phyloP scores from a whole-genome alignment of 2,113 vertebrate species.

The Phoenicopterus ruber region DNA sequence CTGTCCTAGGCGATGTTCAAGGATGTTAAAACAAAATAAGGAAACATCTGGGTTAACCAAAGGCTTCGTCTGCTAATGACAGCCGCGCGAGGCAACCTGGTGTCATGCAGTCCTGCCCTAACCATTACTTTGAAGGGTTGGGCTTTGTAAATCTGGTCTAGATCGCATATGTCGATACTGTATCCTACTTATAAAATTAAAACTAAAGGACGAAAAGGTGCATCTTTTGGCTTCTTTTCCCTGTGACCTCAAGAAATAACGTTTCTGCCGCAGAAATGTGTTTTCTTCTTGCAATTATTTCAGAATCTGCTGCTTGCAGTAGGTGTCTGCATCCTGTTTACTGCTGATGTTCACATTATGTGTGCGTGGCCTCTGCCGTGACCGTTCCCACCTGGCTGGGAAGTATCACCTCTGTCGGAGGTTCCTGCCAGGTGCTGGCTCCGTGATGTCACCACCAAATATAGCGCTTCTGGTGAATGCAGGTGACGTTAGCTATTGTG shows the following conservation, averaged over 20 bases:
- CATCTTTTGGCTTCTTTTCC: neutral
- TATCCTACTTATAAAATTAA: neutral
- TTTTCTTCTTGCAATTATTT: neutral
- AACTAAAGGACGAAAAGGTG: neutral
- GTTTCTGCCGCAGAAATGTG: neutral
- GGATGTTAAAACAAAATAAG: neutral
- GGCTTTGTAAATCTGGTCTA: neutral
- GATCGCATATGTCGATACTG: accelerated
- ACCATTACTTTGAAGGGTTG: neutral
- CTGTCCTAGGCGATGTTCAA: neutral
- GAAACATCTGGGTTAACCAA: neutral
- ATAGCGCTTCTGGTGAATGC: neutral
- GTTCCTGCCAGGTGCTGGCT: neutral
- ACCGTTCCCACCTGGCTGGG: neutral
- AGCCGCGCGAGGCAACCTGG: neutral
- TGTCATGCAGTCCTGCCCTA: neutral
- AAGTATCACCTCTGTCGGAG: neutral
- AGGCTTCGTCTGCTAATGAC: neutral
- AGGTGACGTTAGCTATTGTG: neutral
- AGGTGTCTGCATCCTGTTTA: neutral
- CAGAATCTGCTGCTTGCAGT: accelerated
- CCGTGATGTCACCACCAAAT: neutral
- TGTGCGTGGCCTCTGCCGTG: neutral
- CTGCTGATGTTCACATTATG: accelerated
- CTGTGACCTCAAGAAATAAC: neutral